Evolutionary conservation across 2,797 vertebrate genomes (phyloP), one percentile per base, ranked within the genome.

Genomic region (Sandelia bainsii): DNA sequence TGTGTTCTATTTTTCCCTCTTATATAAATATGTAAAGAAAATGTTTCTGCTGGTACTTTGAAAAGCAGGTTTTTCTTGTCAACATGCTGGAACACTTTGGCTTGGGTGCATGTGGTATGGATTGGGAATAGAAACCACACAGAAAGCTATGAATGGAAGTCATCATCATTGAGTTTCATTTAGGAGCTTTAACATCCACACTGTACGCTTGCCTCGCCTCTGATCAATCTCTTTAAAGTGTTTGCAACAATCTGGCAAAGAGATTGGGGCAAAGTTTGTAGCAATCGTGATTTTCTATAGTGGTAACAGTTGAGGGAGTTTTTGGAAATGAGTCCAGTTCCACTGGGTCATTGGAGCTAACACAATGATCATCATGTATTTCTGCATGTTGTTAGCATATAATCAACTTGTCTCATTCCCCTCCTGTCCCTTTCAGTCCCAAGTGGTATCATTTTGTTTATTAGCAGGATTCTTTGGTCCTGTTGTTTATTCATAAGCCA

Each of bases 401-500:
- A 75, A 76, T 60, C 72, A 53, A 49, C 63, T 61, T 48, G 68
- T 75, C 74, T 72, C 51, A 4, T 45, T 49, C 46, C 65, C 62
- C 54, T 39, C 60, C 66, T 42, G 64, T 74, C 80, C 77, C 13
- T 20, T 71, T 54, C 8, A 25, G 57, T 87, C 91, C 90, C 90
- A 58, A 8, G 86, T 80, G 90, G 83, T 80, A 49, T 89, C 73
- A 90, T 88, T 86, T 89, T 92, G 91, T 92, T 92, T 93, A 90
- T 92, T 89, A 90, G 86, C 85, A 53, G 65, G 71, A 78, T 75
- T 79, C 83, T 11, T 19, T 62, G 60, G 60, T 40, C 80, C 86
- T 90, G 75, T 92, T 93, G 90, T 92, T 92, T 93, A 93, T 93
- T 93, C 92, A 93, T 93, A 91, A 92, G 89, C 87, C 92, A 92